Evolutionary conservation across 2,113 vertebrate species (phyloP).

Genomic region (Verasper variegatus): DNA sequence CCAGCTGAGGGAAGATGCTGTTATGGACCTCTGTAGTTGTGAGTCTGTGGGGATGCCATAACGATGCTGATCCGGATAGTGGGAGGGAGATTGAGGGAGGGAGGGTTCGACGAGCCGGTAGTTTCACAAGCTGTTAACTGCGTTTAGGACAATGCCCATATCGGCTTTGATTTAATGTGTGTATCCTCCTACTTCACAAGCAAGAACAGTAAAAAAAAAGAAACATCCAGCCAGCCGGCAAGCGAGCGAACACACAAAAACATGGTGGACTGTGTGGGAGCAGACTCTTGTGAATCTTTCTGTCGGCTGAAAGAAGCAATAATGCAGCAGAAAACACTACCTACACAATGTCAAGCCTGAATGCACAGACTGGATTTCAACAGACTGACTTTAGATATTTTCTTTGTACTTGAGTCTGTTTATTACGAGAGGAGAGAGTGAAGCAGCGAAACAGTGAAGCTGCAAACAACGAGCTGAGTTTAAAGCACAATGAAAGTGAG

Average conservation of each 20-base stretch:
- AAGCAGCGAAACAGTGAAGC: no score
- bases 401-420: no score
- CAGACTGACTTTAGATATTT: neutral
- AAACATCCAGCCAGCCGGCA: slow-evolving; percentile 15
- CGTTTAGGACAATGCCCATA: slow-evolving; percentile 41
- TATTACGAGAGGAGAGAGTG: neutral
- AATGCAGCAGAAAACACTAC: slow-evolving; percentile 19
- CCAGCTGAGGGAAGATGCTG: slow-evolving; percentile 15
- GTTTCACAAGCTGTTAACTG: slow-evolving; percentile 56
- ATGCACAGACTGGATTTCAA: slow-evolving; percentile 4
- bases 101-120: slow-evolving; percentile 5
- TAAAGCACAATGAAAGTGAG: no score
- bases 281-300: slow-evolving; percentile 44
- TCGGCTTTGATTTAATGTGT: slow-evolving; percentile 54
- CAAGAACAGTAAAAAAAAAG: slow-evolving; percentile 3
- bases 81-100: neutral
- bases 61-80: slow-evolving; percentile 9
- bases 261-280: slow-evolving; percentile 44
- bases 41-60: slow-evolving; percentile 31
- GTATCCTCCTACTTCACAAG: slow-evolving; percentile 32
- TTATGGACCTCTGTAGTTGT: slow-evolving; percentile 37
- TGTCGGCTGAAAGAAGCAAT: slow-evolving; percentile 6
- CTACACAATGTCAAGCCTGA: neutral
- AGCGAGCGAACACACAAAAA: slow-evolving; percentile 22
- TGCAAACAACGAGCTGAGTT: no score